These are phyloP conservation scores for Uria lomvia DNA, from an alignment of 2,113 vertebrate genomes.

Conservation along the genomic window DNA sequence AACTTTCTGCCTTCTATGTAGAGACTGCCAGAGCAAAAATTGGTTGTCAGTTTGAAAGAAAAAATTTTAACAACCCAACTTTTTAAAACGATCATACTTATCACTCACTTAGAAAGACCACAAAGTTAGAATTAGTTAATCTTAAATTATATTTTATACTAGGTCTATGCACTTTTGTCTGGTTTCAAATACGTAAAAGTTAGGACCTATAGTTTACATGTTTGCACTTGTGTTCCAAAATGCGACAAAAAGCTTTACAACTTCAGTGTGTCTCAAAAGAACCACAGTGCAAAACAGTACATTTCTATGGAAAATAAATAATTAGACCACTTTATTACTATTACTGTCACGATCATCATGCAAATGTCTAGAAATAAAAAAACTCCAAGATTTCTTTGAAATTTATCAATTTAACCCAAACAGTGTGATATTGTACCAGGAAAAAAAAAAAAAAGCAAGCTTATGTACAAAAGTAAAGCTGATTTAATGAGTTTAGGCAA, in stretches of 20 bases:
- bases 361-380: neutral
- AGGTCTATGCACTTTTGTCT: neutral
- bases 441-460: neutral
- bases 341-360: neutral
- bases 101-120: neutral
- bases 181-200: neutral
- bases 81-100: neutral
- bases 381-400: neutral
- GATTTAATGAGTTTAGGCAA: neutral
- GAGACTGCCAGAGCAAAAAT: constrained; percentile 51
- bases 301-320: neutral
- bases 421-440: neutral
- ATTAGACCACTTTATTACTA: neutral
- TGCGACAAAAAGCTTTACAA: neutral
- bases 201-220: neutral
- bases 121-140: neutral
- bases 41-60: neutral
- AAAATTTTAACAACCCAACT: neutral
- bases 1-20: constrained; percentile 58
- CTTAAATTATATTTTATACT: neutral
- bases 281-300: neutral
- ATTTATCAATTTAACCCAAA: neutral
- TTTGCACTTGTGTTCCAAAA: neutral
- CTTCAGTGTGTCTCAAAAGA: neutral
- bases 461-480: neutral